phyloP scores from a whole-genome alignment of 2,797 vertebrate species.

The Amniataba percoides region DNA sequence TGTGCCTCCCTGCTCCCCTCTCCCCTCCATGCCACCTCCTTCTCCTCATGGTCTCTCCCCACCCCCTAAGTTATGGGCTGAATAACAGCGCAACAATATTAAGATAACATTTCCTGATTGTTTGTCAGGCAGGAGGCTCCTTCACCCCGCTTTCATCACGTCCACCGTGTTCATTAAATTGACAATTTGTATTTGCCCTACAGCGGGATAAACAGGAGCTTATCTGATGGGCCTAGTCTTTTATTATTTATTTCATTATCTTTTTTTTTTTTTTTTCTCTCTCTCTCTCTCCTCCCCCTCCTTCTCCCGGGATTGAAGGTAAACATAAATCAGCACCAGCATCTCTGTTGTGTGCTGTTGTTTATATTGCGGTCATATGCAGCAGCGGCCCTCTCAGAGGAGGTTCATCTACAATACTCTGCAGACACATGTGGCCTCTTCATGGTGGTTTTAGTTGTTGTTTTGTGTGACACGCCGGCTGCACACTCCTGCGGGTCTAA shows the following conservation, averaged over 20 bases:
- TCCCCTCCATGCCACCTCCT: constrained; percentile 60
- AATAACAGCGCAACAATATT: constrained; percentile 93
- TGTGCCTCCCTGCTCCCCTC: constrained; percentile 57
- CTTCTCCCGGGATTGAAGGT: constrained; percentile 82
- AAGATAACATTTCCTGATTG: constrained; percentile 92
- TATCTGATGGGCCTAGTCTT: constrained; percentile 83
- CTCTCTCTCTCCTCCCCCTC: constrained; percentile 56
- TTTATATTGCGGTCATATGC: constrained; percentile 82
- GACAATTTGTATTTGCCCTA: constrained; percentile 88
- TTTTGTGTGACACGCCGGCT: constrained; percentile 57
- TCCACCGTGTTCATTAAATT: constrained; percentile 88
- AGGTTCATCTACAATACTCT: constrained; percentile 69
- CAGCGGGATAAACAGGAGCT: constrained; percentile 86
- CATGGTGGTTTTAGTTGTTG: constrained; percentile 69
- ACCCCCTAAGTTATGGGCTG: constrained; percentile 90
- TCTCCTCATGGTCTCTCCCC: constrained; percentile 76
- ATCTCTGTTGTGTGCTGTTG: constrained; percentile 78
- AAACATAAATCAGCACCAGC: constrained; percentile 83
- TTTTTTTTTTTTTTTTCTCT: constrained; percentile 41
- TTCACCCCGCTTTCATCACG: constrained; percentile 86
- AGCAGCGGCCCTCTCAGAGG: constrained; percentile 72
- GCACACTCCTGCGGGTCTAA: constrained; percentile 46
- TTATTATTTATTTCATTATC: constrained; percentile 86
- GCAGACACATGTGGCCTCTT: constrained; percentile 76
- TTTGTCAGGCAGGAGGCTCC: constrained; percentile 86